Evolutionary conservation across 2,888 invertebrate species (phyloP), one percentile per base, ranked within the genome.

Genomic region (Drosophila quasianomalipes): DNA sequence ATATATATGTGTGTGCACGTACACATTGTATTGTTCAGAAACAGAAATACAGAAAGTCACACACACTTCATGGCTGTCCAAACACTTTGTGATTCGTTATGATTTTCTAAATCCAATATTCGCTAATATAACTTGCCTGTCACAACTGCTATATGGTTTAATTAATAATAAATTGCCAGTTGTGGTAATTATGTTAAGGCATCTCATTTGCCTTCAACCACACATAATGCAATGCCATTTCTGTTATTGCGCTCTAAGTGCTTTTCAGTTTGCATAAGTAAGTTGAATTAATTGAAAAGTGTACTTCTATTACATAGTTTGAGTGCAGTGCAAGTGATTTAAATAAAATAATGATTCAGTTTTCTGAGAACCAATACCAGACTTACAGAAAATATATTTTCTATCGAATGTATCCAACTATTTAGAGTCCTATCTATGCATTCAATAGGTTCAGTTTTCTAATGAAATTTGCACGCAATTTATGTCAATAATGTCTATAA

Each of bases 131-230:
- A 37, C 35, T 51, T 53, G 26, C 35, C 5, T 61, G 61, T 61
- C 57, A 35, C 44, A 66, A 22, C 52, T 53, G 57, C 1, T 22
- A 39, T n/a, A 26, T 31, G 28, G 35, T 44, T 31, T 63, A 26
- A 74, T 74, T 35, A 66, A 70, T 67, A 65, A 64, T 59, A 35
- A 9, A 71, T 62, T 65, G 55, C 26, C 58, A 51, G 30, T 37
- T 47, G 30, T 14, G 30, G 53, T 70, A 74, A 70, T 70, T 47
- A 51, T 62, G 53, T 63, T 63, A 41, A 60, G 30, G 26, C 58
- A 66, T 61, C 30, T 30, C 31, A n/a, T 59, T 31, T 26, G 7
- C 41, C 19, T 6, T 41, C 28, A 28, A 19, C 26, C 69, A 14
- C 62, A n/a, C 31, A 31, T 30, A 63, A 52, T 57, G 62, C 59